Conservation (phyloP, 2,113 vertebrate genomes). For the Thunnus thynnus region DNA sequence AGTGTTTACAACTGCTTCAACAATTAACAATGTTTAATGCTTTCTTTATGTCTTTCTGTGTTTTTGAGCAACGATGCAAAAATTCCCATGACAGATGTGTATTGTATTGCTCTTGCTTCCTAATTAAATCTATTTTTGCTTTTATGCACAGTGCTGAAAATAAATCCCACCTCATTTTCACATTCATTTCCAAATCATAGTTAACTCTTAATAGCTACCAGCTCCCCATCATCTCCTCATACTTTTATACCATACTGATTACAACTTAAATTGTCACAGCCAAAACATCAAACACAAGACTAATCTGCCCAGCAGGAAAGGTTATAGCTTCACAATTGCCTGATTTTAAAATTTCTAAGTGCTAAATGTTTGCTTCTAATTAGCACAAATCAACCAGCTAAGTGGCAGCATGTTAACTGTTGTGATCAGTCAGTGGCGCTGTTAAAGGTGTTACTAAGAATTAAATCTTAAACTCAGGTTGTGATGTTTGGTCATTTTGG, state of each 20-base stretch:
- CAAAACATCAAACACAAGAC: neutral
- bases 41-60: too few species aligned
- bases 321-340: neutral
- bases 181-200: neutral
- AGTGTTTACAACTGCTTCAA: too few species aligned
- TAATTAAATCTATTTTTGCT: neutral
- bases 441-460: neutral
- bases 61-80: too few species aligned
- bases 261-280: slow-evolving; percentile 11
- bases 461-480: too few species aligned
- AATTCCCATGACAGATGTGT: too few species aligned
- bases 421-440: neutral
- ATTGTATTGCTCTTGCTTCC: neutral
- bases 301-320: neutral
- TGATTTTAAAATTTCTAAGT: neutral
- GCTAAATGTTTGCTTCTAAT: neutral
- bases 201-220: neutral
- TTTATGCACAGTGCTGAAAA: neutral
- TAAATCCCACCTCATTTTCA: neutral
- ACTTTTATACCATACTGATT: slow-evolving; percentile 18
- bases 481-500: too few species aligned
- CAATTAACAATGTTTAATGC: too few species aligned
- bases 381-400: neutral
- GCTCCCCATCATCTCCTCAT: neutral
- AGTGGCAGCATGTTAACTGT: neutral